Percentiles rank a stretch among this genome's conserved stretches.
Evolutionary conservation across 1,140 invertebrate species (phyloP).

Genomic region (Mactra quadrangularis): DNA sequence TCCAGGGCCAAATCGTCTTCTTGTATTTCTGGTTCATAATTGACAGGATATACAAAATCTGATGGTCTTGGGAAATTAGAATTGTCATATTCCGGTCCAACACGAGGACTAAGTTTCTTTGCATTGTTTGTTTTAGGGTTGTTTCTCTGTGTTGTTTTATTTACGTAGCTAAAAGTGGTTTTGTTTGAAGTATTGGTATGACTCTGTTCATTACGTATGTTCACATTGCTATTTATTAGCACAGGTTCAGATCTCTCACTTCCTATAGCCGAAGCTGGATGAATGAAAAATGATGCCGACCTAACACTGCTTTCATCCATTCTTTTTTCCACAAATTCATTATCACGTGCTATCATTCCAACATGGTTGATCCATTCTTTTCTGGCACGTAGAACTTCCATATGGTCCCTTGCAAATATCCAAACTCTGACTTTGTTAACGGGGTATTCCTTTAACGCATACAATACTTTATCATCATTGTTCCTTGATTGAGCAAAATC

Average conservation of each 20-base stretch:
- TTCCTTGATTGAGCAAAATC: slow-evolving; percentile 31
- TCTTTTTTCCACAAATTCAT: slow-evolving; percentile 20
- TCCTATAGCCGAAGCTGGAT: slow-evolving; percentile 9
- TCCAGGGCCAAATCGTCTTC: not conserved
- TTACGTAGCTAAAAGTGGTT: too few species aligned
- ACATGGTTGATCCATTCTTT: slow-evolving; percentile 52
- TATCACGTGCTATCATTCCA: slow-evolving; percentile 45
- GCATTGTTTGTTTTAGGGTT: not conserved
- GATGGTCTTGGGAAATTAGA: slow-evolving; percentile 47
- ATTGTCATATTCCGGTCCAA: slow-evolving; percentile 24
- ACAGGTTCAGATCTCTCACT: slow-evolving; percentile 11
- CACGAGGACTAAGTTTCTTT: slow-evolving; percentile 12
- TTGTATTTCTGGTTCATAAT: not conserved
- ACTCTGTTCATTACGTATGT: too few species aligned
- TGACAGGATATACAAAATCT: slow-evolving; percentile 54
- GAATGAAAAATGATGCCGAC: slow-evolving; percentile 43
- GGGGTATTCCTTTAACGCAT: slow-evolving; percentile 44
- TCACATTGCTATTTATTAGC: not conserved
- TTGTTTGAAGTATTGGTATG: too few species aligned
- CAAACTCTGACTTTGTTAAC: slow-evolving; percentile 47
- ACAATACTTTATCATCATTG: slow-evolving; percentile 40
- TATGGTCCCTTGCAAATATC: slow-evolving; percentile 51
- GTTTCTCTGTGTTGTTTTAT: too few species aligned
- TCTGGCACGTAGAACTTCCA: slow-evolving; percentile 38
- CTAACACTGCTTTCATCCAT: not conserved